Base-by-base conservation (phyloP, 2,113 vertebrate genomes). In the Rhombomys opimus region DNA sequence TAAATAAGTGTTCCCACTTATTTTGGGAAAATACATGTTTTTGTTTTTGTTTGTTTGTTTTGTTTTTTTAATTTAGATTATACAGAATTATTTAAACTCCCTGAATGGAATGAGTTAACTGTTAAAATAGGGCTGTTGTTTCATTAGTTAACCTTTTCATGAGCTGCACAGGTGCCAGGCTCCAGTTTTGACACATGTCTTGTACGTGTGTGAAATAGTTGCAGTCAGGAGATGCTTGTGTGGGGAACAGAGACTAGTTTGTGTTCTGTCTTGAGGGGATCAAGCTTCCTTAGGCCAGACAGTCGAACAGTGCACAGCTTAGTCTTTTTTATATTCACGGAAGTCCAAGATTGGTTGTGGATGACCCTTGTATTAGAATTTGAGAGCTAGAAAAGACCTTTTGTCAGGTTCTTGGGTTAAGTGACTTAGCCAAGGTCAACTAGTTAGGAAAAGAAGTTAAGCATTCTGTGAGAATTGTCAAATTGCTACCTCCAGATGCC, bases 291-390 rank as follows among this genome's bases (percentile, higher is more conserved):
- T 17, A 30, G 72, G 9, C 15, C 70, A 75, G n/a, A 90, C 35
- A 89, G 61, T 15, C 0, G 4, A 1, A 22, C 13, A 63, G 15
- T 38, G 38, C 35, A n/a, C 61, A 77, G 12, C 84, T 13, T 93
- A 38, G 46, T 30, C 73, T 94, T 30, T 14, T 81, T 80, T n/a
- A 23, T 87, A n/a, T 76, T 68, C 54, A 14, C 38, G 84, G 41
- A 91, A 96, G 68, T 50, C 87, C 27, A 93, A 50, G 38, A 50
- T 68, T 86, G 11, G 15, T 76, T 91, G 93, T 81, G 70, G 80
- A 87, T 84, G 65, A 86, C n/a, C 46, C 81, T 92, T 65, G 3
- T 73, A 25, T 6, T 72, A 10, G 89, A 70, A 87, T 95, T 89
- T 86, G 61, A 94, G 67, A 78, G 38, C 13, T 86, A 81, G 52